These are phyloP conservation scores for Mesopsocus fuscifrons DNA, from an alignment of 2,888 invertebrate genomes.

Conservation along the genomic window DNA sequence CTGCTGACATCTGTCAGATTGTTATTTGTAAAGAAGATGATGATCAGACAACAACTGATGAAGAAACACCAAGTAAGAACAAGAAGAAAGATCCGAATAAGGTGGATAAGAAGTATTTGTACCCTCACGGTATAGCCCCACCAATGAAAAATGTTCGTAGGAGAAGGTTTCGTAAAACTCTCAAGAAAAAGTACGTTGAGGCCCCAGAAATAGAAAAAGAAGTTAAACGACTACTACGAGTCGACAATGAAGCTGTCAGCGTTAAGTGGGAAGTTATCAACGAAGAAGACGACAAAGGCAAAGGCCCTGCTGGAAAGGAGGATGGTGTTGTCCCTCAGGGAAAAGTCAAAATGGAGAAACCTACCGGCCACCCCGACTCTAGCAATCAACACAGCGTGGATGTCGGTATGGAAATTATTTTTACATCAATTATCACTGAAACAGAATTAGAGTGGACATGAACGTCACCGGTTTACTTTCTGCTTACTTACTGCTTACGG, in stretches of 20 bases:
- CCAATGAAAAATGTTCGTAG: conserved; percentile 90
- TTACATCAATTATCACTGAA: too few relatives aligned
- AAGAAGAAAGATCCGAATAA: conserved; percentile 70
- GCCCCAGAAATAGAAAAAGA: conserved; percentile 97
- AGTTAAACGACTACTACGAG: conserved; percentile 75
- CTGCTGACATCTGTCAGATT: conserved; percentile 88
- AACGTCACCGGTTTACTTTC: too few relatives aligned
- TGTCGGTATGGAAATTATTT: conserved; percentile 23
- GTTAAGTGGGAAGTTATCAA: conserved; percentile 78
- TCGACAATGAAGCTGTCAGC: conserved; percentile 80
- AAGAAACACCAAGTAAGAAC: conserved; percentile 53
- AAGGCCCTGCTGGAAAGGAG: conserved; percentile 20
- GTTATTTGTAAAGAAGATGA: conserved; percentile 72
- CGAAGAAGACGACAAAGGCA: conserved; percentile 55
- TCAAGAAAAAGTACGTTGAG: conserved; percentile 93
- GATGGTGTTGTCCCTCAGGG: conserved; percentile 20
- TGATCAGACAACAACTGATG: conserved; percentile 52
- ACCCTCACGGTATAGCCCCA: conserved; percentile 90
- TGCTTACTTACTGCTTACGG: too few relatives aligned
- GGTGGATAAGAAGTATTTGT: conserved; percentile 82
- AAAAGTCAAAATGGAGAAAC: conserved; percentile 17
- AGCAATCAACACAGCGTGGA: conserved; percentile 27
- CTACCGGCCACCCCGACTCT: conserved; percentile 20
- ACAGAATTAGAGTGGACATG: too few relatives aligned
- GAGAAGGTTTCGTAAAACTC: conserved; percentile 78